A percentile compares a stretch with the other conserved stretches of the same genome.
phyloP scores from a whole-genome alignment of 2,888 invertebrate genomes.

The Empis livida region DNA sequence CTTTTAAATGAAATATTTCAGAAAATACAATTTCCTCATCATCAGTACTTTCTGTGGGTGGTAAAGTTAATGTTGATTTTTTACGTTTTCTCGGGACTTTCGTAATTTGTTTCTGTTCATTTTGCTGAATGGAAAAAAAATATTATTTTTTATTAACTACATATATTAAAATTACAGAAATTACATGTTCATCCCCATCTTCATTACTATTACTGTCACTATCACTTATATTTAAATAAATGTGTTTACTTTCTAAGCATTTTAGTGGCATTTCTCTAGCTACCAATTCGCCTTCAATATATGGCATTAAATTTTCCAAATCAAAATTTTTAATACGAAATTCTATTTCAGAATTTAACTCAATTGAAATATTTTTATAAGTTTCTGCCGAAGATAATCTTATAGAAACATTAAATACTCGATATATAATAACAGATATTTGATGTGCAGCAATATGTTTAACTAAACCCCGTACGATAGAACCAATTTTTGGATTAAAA shows the following conservation, averaged over 20 bases:
- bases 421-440: slow-evolving; percentile 49
- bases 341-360: slow-evolving; percentile 34
- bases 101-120: not conserved
- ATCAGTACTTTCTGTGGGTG: not conserved
- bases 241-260: not conserved
- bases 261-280: slow-evolving; percentile 2
- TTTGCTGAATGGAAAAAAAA: not conserved
- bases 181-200: not conserved
- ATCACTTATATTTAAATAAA: not conserved
- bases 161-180: not conserved
- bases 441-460: slow-evolving; percentile 41
- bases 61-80: not conserved
- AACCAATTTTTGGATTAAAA: slow-evolving; percentile 45
- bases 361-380: slow-evolving; percentile 21
- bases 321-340: slow-evolving; percentile 30
- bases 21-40: slow-evolving; percentile 1
- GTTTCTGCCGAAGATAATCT: slow-evolving; percentile 24
- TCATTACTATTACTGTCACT: not conserved
- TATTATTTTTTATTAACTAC: not conserved
- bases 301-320: slow-evolving; percentile 27
- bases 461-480: slow-evolving; percentile 43
- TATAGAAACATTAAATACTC: slow-evolving; percentile 50
- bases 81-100: not conserved
- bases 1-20: not conserved
- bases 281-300: slow-evolving; percentile 31